Conservation (phyloP, 2,888 invertebrate genomes). For the Mayetiola destructor region DNA sequence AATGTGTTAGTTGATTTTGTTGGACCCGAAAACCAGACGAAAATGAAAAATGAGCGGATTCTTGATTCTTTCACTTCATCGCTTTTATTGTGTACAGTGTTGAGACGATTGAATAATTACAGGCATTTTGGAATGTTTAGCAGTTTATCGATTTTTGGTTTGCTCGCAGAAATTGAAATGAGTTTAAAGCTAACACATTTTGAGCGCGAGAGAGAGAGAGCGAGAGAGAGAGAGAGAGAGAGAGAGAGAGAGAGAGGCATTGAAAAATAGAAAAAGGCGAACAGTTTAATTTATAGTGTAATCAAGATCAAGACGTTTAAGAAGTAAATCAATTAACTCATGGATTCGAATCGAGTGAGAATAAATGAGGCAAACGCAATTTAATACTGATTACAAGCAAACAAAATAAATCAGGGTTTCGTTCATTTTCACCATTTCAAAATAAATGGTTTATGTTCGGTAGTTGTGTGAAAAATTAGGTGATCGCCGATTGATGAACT, state of each 20-base stretch:
- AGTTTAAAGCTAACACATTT: no score
- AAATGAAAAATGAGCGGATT: conserved; percentile 5
- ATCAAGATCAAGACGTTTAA: conserved; percentile 1
- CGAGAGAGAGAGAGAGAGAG: no score
- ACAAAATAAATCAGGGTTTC: conserved; percentile 3
- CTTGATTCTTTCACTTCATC: no score
- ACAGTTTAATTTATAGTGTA: background rate
- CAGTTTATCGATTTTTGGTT: no score
- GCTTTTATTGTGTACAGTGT: background rate
- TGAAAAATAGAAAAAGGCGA: background rate
- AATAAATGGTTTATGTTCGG: conserved; percentile 1
- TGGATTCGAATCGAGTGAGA: background rate
- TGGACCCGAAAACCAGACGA: background rate
- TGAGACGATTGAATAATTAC: conserved; percentile 1
- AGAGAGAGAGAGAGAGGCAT: no score
- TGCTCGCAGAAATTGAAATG: no score
- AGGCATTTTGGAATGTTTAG: background rate
- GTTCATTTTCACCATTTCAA: background rate
- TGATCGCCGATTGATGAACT: background rate
- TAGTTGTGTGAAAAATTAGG: conserved; percentile 10
- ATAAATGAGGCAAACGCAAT: background rate
- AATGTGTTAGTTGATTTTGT: no score
- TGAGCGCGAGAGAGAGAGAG: no score
- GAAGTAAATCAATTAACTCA: conserved; percentile 1
- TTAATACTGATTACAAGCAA: background rate